Percentiles rank a stretch among this genome's conserved stretches.
phyloP scores from a whole-genome alignment of 1,140 invertebrate genomes.

The Venustaconcha ellipsiformis region DNA sequence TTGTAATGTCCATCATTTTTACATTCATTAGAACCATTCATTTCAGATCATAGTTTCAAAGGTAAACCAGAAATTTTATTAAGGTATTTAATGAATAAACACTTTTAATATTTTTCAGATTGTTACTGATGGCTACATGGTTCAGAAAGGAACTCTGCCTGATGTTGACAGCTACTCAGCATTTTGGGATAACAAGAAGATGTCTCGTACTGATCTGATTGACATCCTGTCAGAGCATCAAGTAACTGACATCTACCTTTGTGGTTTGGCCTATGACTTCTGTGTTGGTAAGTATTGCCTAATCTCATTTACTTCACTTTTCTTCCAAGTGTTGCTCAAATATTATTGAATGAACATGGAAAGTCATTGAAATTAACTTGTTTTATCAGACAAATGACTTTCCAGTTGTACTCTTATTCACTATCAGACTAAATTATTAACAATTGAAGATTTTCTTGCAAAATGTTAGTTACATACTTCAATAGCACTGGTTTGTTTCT shows the following conservation, averaged over 20 bases:
- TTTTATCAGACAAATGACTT: neutral
- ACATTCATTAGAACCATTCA: no score
- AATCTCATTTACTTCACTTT: neutral
- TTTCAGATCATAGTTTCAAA: neutral
- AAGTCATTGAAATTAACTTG: neutral
- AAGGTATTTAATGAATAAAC: neutral
- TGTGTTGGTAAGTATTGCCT: constrained; percentile 84
- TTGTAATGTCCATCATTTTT: no score
- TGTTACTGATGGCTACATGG: constrained; percentile 81
- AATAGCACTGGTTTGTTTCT: no score
- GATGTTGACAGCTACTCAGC: constrained; percentile 98
- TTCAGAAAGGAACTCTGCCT: constrained; percentile 94
- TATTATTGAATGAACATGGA: neutral
- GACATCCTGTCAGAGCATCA: constrained; percentile 82
- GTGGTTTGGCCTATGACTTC: constrained; percentile 95
- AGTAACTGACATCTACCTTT: constrained; percentile 94
- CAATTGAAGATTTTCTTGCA: no score
- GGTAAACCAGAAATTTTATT: neutral
- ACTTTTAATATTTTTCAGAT: constrained; percentile 67
- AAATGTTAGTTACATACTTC: no score
- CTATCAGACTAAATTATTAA: no score
- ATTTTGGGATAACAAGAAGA: constrained; percentile 96
- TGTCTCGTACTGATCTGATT: constrained; percentile 88
- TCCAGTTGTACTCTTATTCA: neutral
- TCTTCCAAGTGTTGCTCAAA: no score